phyloP scores from a whole-genome alignment of 2,888 invertebrate genomes.

The Stomorhina lunata region DNA sequence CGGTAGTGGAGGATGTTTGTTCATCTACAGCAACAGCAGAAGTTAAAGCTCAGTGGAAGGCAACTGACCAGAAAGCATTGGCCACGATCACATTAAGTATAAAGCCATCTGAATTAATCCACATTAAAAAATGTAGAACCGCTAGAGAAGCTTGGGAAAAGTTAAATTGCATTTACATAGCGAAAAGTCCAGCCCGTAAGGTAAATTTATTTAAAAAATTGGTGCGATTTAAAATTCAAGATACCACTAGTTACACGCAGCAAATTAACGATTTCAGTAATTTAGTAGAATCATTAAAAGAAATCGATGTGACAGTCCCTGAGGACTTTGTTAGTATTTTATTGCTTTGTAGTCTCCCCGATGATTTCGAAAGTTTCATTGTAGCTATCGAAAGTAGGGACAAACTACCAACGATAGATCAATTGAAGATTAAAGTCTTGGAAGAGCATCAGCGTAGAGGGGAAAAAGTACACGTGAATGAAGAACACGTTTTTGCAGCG shows the following conservation, averaged over 20 bases:
- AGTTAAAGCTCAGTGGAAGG: too few species aligned
- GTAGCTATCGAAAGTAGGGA: constrained; percentile 61
- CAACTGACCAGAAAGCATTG: too few species aligned
- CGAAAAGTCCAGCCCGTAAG: constrained; percentile 34
- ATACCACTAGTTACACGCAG: not conserved
- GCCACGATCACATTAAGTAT: too few species aligned
- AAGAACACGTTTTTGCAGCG: constrained; percentile 40
- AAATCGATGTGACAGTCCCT: constrained; percentile 43
- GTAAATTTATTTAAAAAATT: constrained; percentile 55
- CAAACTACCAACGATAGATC: constrained; percentile 42
- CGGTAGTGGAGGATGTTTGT: too few species aligned
- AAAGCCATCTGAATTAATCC: too few species aligned
- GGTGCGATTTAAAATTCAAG: constrained; percentile 44
- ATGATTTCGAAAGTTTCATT: constrained; percentile 60
- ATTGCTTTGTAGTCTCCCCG: constrained; percentile 53
- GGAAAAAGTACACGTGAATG: not conserved
- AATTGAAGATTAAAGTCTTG: constrained; percentile 51
- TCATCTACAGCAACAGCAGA: too few species aligned
- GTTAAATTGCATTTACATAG: not conserved
- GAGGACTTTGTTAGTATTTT: constrained; percentile 56
- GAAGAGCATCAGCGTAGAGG: constrained; percentile 45
- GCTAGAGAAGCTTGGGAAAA: too few species aligned
- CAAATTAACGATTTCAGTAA: constrained; percentile 56
- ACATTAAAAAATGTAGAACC: too few species aligned
- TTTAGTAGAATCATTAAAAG: constrained; percentile 44